Evolutionary conservation across 2,113 vertebrate species (phyloP), one percentile per base, ranked within the genome.

Genomic region (Cololabis saira): DNA sequence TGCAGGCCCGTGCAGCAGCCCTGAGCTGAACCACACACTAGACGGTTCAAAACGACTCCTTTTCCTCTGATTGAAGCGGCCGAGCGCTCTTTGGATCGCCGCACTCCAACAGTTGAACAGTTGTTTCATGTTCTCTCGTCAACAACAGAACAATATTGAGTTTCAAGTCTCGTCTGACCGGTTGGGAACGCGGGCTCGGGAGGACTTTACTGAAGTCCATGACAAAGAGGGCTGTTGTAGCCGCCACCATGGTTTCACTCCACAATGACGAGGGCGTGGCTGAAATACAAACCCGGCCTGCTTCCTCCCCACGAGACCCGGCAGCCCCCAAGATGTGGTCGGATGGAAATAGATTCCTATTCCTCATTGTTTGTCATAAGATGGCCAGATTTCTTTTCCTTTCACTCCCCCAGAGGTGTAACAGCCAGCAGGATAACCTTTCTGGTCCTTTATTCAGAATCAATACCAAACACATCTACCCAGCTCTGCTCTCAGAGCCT

Each of bases 251-350:
- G 65, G 81, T 56, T 74, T n/a, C n/a, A 61, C 21, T 67, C 24
- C 56, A 83, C 80, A 87, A 82, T 76, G 51, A 45, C 6, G 13
- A 58, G 78, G 78, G 82, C 67, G 80, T 15, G 54, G 77, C 68
- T 80, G 78, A 71, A 86, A 87, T 43, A 71, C 80, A 64, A 66
- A 57, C 59, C 41, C 19, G 41, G 2, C 65, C 18, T 40, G 22
- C 59, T 44, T 30, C 16, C 55, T 53, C 51, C 67, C 43, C 55
- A 54, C 2, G 24, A 66, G 69, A 63, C 17, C 0, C 13, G n/a
- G 11, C 18, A 43, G 51, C 21, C 43, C 48, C 37, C 1, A 55
- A 73, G 24, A 64, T 51, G 48, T 22, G 17, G 3, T 11, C 47
- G 53, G 18, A 33, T 68, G 58, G 16, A 13, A 61, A 53, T 22